phyloP scores from a whole-genome alignment of 2,113 vertebrate species.

The Panthera uncia region DNA sequence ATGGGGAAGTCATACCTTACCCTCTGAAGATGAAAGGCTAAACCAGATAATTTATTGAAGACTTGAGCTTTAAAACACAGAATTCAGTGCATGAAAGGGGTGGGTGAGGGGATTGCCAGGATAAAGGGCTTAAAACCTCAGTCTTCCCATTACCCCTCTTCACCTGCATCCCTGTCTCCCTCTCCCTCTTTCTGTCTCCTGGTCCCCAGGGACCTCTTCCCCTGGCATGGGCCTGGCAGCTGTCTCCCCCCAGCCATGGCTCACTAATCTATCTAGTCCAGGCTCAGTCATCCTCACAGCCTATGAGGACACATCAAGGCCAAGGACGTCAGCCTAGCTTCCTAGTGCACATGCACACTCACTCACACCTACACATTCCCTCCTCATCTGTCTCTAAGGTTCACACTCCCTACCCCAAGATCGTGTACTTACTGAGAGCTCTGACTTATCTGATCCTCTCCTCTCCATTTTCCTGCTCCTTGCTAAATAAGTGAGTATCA shows the following conservation, averaged over 20 bases:
- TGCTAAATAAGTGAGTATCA: not conserved
- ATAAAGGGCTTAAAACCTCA: not conserved
- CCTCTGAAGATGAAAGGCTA: not conserved
- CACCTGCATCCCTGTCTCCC: not conserved
- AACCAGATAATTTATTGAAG: not conserved
- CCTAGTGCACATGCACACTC: not conserved
- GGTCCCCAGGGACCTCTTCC: not conserved
- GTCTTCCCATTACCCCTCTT: not conserved
- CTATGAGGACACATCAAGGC: no score
- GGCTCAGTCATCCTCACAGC: not conserved
- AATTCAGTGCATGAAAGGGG: not conserved
- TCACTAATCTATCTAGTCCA: not conserved
- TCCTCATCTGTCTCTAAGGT: not conserved
- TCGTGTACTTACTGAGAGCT: not conserved
- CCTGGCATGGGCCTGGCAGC: constrained; percentile 56
- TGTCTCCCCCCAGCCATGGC: constrained; percentile 36
- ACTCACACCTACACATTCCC: not conserved
- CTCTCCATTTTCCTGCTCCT: not conserved
- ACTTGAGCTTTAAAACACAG: not conserved
- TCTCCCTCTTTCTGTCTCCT: not conserved
- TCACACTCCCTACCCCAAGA: not conserved
- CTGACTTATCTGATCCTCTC: not conserved
- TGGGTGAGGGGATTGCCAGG: not conserved
- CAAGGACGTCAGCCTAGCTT: not conserved
- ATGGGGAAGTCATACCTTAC: not conserved